Base-by-base conservation (phyloP, 2,113 vertebrate genomes). In the Charadrius vociferus region DNA sequence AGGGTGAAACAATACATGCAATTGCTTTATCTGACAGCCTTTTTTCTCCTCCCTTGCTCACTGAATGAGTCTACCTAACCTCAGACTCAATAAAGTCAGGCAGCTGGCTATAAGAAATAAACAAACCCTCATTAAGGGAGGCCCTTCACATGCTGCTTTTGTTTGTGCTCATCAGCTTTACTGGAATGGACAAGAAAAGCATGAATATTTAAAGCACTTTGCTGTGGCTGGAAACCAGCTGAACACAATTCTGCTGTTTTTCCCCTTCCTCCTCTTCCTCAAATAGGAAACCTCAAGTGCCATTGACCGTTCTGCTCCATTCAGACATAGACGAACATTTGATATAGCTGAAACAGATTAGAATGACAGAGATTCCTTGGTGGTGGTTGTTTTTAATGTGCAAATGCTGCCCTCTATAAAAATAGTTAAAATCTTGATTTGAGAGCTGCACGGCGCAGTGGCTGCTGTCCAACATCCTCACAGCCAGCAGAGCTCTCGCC, bases 171-270 rank as follows among this genome's bases (percentile, higher is more conserved):
- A 86, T 91, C 87, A 94, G 84, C 68, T 75, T 88, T 90, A 77
- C 11, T 74, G 87, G 91, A 92, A 93, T 37, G 59, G 72, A 16
- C 9, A 56, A 79, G 85, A 73, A 80, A 75, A 74, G 21, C 89
- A 94, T 92, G 88, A 96, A 96, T 93, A 95, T 95, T 96, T 92
- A 75, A 96, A 87, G 81, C 43, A 37, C 36, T 96, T 89, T 71
- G 19, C 68, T 75, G 65, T 72, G 87, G 15, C 73, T 72, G 52
- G 73, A 43, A 91, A 75, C 56, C 24, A 75, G 65, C 84, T 85
- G 73, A 96, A 78, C 19, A 39, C 43, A 68, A 0, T 87, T 94
- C 50, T 72, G n/a, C 45, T 91, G 59, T 14, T 66, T 83, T 74
- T 30, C 36, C 15, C 36, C 39, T 36, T n/a, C 24, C 32, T 71